A percentile compares a stretch with the other conserved stretches of the same genome.
These are phyloP conservation scores for Bradypus variegatus DNA, from an alignment of 2,797 vertebrate species.

Conservation along the genomic window DNA sequence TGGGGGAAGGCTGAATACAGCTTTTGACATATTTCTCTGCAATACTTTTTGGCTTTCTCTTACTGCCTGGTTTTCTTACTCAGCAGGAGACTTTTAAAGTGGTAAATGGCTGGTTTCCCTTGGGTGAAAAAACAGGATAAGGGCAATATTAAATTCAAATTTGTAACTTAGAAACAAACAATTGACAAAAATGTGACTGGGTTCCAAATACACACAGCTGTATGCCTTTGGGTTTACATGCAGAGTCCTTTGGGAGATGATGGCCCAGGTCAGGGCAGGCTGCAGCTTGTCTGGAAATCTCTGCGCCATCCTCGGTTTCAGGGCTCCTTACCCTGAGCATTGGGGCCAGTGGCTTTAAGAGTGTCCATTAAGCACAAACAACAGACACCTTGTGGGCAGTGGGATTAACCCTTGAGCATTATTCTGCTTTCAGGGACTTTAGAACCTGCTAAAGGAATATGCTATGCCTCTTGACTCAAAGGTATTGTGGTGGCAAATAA, in stretches of 20 bases:
- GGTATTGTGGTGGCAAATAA: background rate
- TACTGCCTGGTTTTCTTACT: background rate
- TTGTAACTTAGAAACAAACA: background rate
- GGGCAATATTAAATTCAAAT: background rate
- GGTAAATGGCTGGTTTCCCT: conserved; percentile 19
- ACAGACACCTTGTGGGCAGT: background rate
- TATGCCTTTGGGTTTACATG: conserved; percentile 1
- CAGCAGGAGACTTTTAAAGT: conserved; percentile 16
- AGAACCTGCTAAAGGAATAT: background rate
- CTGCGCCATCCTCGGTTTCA: background rate
- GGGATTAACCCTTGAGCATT: background rate
- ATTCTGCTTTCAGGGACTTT: conserved; percentile 3
- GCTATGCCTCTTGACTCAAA: conserved; percentile 32
- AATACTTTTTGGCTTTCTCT: background rate
- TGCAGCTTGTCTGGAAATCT: background rate
- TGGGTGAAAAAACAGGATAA: background rate
- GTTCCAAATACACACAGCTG: background rate
- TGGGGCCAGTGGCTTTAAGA: background rate
- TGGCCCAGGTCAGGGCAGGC: background rate
- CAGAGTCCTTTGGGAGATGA: background rate
- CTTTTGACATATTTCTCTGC: background rate
- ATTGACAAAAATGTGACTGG: background rate
- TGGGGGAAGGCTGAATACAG: background rate
- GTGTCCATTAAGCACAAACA: background rate
- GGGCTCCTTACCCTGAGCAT: background rate